Evolutionary conservation across 2,797 vertebrate species (phyloP).

Genomic region (Diceros bicornis): DNA sequence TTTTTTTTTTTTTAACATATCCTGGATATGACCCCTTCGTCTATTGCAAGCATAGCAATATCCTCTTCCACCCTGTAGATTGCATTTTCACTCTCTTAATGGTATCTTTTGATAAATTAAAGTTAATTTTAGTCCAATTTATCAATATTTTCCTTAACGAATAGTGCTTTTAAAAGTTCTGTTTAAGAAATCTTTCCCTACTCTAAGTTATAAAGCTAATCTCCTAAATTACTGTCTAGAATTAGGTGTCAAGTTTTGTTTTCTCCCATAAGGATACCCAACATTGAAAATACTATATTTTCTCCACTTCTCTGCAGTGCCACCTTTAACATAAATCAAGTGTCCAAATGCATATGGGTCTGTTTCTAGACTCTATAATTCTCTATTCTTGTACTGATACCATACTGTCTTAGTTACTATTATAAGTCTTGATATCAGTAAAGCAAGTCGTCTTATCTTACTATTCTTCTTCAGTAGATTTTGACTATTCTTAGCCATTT

Average conservation of each 20-base stretch:
- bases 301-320: not conserved
- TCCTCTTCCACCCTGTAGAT: not conserved
- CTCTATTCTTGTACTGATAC: not conserved
- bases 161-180: not conserved
- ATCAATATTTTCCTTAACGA: not conserved
- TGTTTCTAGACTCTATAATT: not conserved
- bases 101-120: not conserved
- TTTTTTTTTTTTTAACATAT: not conserved
- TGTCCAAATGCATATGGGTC: not conserved
- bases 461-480: not conserved
- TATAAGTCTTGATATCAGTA: not conserved
- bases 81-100: not conserved
- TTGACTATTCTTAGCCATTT: not conserved
- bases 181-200: not conserved
- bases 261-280: not conserved
- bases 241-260: not conserved
- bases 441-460: not conserved
- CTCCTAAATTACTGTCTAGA: not conserved
- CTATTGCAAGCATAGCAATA: not conserved
- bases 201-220: not conserved
- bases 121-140: not conserved
- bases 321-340: not conserved
- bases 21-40: not conserved
- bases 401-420: not conserved
- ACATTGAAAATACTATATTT: not conserved